Percentiles rank a stretch among this genome's conserved stretches.
phyloP scores from a whole-genome alignment of 2,113 vertebrate species.

The Notiomystis cincta region DNA sequence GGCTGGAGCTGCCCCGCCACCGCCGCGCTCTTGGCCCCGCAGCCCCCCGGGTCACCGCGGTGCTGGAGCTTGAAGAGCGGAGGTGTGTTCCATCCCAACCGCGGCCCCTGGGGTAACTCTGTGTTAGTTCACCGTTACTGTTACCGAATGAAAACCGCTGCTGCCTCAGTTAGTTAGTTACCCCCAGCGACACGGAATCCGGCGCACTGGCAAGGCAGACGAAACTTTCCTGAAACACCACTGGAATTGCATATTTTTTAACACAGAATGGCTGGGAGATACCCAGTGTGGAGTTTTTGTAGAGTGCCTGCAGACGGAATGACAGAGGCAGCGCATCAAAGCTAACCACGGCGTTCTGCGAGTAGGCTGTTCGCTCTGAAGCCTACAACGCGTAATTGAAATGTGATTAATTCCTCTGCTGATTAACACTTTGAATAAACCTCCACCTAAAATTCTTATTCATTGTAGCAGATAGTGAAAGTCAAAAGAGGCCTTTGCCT shows the following conservation, averaged over 20 bases:
- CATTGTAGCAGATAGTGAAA: not conserved
- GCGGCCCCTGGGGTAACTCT: not conserved
- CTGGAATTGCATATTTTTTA: not conserved
- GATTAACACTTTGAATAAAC: conserved; percentile 13
- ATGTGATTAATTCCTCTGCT: conserved; percentile 38
- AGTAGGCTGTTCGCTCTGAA: not conserved
- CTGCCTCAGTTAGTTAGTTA: not conserved
- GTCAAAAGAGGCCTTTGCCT: conserved; percentile 16
- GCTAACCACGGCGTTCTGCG: not conserved
- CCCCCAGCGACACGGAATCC: not conserved
- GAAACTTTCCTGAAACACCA: not conserved
- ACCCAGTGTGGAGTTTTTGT: too few relatives aligned
- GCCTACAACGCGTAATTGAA: conserved; percentile 43
- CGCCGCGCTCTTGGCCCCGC: accelerated
- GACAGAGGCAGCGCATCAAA: not conserved
- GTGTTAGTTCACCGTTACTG: not conserved
- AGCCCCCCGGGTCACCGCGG: accelerated
- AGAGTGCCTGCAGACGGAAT: not conserved
- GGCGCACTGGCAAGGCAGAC: not conserved
- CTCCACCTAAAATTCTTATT: conserved; percentile 31
- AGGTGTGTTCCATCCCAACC: too few relatives aligned
- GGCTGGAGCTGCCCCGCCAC: not conserved
- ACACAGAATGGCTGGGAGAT: not conserved
- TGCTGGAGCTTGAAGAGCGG: accelerated
- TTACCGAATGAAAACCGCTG: not conserved